A percentile compares a stretch with the other conserved stretches of the same genome.
These are phyloP conservation scores for Acronicta aceris DNA, from an alignment of 2,888 invertebrate species.

Conservation along the genomic window DNA sequence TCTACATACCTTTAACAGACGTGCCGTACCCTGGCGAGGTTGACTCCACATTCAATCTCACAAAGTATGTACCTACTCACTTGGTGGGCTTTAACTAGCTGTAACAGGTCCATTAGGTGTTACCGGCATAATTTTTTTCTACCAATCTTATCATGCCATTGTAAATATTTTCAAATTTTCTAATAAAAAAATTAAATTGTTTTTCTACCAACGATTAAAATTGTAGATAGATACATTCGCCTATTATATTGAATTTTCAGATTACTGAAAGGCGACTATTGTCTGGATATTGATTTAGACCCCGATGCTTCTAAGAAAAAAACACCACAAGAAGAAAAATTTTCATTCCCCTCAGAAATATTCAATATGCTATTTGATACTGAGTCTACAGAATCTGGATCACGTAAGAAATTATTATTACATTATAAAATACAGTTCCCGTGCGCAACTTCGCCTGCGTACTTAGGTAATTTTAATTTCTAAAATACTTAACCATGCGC, in stretches of 20 bases:
- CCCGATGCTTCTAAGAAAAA: conserved; percentile 31
- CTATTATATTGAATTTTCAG: conserved; percentile 52
- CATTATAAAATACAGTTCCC: no score
- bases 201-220: no score
- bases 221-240: no score
- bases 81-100: no score
- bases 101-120: no score
- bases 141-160: no score
- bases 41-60: conserved; percentile 77
- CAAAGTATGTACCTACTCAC: conserved; percentile 65
- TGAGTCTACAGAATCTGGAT: background rate
- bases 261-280: conserved; percentile 78
- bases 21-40: conserved; percentile 80
- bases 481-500: no score
- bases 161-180: no score
- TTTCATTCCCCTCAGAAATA: conserved; percentile 13
- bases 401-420: conserved; percentile 10
- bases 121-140: no score
- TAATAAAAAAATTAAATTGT: no score
- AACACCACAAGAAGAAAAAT: background rate
- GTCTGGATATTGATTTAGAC: conserved; percentile 73
- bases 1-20: conserved; percentile 77
- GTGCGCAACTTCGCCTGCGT: no score
- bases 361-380: conserved; percentile 3
- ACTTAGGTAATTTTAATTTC: no score